Evolutionary conservation across 2,888 invertebrate genomes (phyloP).

Genomic region (Heliothis peltigera): DNA sequence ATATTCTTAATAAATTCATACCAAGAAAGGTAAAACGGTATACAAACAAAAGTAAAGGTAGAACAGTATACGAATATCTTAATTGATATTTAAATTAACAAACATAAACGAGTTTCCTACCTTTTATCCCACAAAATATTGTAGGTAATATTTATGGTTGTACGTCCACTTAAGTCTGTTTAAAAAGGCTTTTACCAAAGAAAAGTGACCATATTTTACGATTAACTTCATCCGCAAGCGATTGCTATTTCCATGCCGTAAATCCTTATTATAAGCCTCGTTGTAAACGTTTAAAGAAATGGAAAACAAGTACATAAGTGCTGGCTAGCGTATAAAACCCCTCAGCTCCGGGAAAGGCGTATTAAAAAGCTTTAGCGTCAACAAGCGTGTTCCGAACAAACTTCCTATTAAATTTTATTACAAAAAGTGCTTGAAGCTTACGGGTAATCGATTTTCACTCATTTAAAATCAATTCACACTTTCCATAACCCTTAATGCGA

Average conservation of each 20-base stretch:
- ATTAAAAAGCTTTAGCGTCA: constrained; percentile 44
- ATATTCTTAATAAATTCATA: constrained; percentile 23
- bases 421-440: constrained; percentile 34
- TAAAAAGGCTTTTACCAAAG: constrained; percentile 4
- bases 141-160: no score
- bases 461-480: constrained; percentile 11
- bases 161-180: no score
- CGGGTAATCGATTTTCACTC: constrained; percentile 34
- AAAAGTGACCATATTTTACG: constrained; percentile 49
- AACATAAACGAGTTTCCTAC: no score
- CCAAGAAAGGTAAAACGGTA: no score
- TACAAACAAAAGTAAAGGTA: no score
- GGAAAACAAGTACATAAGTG: constrained; percentile 23
- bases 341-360: constrained; percentile 11
- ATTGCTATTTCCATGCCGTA: constrained; percentile 45
- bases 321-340: constrained; percentile 20
- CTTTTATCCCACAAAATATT: no score
- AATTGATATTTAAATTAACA: no score
- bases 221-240: constrained; percentile 34
- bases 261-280: constrained; percentile 36
- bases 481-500: not conserved
- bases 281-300: constrained; percentile 29
- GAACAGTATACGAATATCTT: no score
- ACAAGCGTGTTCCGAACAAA: constrained; percentile 38
- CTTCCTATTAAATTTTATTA: constrained; percentile 40